Percentiles rank a stretch among this genome's conserved stretches.
phyloP scores from a whole-genome alignment of 2,113 vertebrate genomes.

The Callocephalon fimbriatum region DNA sequence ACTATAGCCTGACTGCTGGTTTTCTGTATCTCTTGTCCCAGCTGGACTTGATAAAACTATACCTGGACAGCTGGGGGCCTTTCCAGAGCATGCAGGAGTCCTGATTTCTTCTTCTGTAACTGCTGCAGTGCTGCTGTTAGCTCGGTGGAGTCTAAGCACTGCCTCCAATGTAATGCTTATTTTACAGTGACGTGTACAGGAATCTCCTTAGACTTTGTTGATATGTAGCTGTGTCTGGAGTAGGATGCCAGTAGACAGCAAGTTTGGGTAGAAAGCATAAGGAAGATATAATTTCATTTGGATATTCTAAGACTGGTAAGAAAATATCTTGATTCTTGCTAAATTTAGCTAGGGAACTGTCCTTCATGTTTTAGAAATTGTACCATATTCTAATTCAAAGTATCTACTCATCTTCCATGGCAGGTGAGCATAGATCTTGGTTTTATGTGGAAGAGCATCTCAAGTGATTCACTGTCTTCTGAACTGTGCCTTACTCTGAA shows the following conservation, averaged over 20 bases:
- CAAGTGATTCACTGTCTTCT: neutral
- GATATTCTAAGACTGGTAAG: neutral
- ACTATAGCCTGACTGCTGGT: neutral
- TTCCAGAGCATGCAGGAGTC: neutral
- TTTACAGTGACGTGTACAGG: neutral
- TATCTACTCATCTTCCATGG: neutral
- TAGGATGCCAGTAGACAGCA: neutral
- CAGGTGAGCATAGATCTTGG: neutral
- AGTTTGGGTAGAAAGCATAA: neutral
- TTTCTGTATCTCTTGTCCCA: neutral
- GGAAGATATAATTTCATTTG: no score
- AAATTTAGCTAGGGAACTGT: neutral
- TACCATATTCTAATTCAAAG: neutral
- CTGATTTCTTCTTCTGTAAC: neutral
- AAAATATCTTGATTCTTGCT: neutral
- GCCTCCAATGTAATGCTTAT: neutral
- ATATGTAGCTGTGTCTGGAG: neutral
- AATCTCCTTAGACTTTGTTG: neutral
- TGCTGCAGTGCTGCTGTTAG: neutral
- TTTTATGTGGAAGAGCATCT: neutral
- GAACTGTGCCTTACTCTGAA: neutral
- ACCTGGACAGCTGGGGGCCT: neutral
- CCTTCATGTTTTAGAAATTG: neutral
- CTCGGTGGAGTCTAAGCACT: neutral
- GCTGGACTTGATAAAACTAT: neutral